These are phyloP conservation scores for Elegia similella DNA, from an alignment of 2,888 invertebrate genomes.

Conservation along the genomic window DNA sequence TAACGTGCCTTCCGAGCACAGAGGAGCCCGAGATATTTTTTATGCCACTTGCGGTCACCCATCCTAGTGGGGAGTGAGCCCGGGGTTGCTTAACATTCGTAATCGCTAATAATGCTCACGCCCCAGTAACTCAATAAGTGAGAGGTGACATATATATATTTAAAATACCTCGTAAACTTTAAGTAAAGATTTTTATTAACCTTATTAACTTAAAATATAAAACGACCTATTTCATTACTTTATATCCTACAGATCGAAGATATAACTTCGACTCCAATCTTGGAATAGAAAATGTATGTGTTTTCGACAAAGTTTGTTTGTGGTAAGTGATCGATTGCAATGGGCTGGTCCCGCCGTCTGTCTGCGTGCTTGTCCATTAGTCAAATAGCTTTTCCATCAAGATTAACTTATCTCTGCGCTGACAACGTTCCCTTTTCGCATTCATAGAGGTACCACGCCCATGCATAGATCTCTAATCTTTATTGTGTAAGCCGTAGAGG, in stretches of 20 bases:
- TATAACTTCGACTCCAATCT: background rate
- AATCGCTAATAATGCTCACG: too few relatives aligned
- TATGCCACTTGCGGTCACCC: too few relatives aligned
- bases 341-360: slow-evolving; percentile 29
- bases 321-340: slow-evolving; percentile 47
- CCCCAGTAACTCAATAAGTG: too few relatives aligned
- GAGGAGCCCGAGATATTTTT: too few relatives aligned
- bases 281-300: slow-evolving; percentile 16
- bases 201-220: background rate
- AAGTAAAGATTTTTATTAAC: background rate
- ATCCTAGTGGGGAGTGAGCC: too few relatives aligned
- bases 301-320: slow-evolving; percentile 33
- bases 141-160: too few relatives aligned
- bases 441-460: background rate
- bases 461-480: slow-evolving; percentile 16
- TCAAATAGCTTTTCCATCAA: slow-evolving; percentile 65
- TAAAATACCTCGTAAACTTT: too few relatives aligned
- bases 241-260: background rate
- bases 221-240: background rate
- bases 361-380: slow-evolving; percentile 52
- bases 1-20: too few relatives aligned
- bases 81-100: too few relatives aligned
- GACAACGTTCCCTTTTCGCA: slow-evolving; percentile 35
- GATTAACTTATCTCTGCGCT: slow-evolving; percentile 55
- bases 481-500: slow-evolving; percentile 18